phyloP scores from a whole-genome alignment of 1,140 invertebrate genomes.

The Drosophila sp. region DNA sequence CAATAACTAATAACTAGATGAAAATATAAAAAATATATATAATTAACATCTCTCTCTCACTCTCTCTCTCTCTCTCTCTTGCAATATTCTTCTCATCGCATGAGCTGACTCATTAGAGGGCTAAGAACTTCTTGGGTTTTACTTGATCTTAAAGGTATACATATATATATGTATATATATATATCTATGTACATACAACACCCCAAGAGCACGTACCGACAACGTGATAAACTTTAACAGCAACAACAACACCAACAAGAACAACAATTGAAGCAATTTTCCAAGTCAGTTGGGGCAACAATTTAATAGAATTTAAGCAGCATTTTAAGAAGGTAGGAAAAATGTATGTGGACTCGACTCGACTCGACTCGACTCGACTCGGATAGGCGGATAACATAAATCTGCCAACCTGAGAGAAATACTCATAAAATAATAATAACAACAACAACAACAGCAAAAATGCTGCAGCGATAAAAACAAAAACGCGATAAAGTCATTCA shows the following conservation, averaged over 20 bases:
- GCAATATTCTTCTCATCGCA: slow-evolving; percentile 44
- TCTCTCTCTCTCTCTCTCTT: background rate
- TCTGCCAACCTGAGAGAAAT: slow-evolving; percentile 62
- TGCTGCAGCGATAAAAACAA: slow-evolving; percentile 68
- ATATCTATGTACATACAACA: background rate
- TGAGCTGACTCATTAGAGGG: slow-evolving; percentile 42
- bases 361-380: background rate
- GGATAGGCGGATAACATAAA: slow-evolving; percentile 53
- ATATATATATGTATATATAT: background rate
- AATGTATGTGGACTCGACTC: no score
- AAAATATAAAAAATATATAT: background rate
- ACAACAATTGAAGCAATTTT: slow-evolving; percentile 40
- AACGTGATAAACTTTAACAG: slow-evolving; percentile 67
- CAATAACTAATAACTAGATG: background rate
- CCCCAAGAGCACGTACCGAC: slow-evolving; percentile 47
- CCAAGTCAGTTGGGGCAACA: slow-evolving; percentile 22
- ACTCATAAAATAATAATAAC: slow-evolving; percentile 65
- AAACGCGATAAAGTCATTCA: slow-evolving; percentile 71
- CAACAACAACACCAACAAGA: slow-evolving; percentile 24
- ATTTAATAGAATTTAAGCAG: slow-evolving; percentile 77
- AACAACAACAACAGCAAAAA: slow-evolving; percentile 36
- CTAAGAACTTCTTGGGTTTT: slow-evolving; percentile 13
- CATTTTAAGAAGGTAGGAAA: slow-evolving; percentile 38
- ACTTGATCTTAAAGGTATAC: background rate
- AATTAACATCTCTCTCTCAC: slow-evolving; percentile 27